Percentiles rank a stretch among this genome's conserved stretches.
Evolutionary conservation across 2,113 vertebrate species (phyloP).

Genomic region (Psephotus haematonotus): DNA sequence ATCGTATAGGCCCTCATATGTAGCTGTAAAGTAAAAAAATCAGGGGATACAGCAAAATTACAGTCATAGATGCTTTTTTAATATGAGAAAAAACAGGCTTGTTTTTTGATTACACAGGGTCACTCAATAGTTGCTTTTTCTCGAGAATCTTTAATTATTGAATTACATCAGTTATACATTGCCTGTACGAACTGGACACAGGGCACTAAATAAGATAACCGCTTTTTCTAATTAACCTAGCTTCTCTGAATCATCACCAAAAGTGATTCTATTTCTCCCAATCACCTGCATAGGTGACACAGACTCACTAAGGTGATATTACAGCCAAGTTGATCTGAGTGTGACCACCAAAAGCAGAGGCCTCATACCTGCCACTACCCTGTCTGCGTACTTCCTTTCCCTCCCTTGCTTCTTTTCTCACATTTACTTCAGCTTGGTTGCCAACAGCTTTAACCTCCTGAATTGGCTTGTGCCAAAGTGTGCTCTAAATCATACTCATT

Average conservation of each 20-base stretch:
- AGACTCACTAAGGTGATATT: not conserved
- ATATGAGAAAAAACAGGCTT: not conserved
- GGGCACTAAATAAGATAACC: not conserved
- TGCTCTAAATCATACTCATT: not conserved
- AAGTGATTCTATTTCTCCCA: not conserved
- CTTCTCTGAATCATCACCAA: not conserved
- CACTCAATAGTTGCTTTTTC: not conserved
- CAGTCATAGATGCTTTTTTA: not conserved
- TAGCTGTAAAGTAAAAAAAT: not conserved
- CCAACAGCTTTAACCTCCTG: not conserved
- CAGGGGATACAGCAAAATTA: not conserved
- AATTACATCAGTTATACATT: not conserved
- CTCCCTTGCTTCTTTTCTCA: not conserved
- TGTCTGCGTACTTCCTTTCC: not conserved
- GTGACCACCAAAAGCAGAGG: not conserved
- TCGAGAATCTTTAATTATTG: not conserved
- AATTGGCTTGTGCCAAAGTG: not conserved
- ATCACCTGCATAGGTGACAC: not conserved
- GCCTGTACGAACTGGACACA: not conserved
- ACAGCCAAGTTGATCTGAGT: not conserved
- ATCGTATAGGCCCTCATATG: not conserved
- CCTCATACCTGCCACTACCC: not conserved
- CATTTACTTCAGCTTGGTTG: not conserved
- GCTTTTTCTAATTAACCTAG: not conserved
- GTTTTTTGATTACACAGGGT: not conserved